Evolutionary conservation across 1,140 invertebrate species (phyloP).

Genomic region (Homarus americanus): DNA sequence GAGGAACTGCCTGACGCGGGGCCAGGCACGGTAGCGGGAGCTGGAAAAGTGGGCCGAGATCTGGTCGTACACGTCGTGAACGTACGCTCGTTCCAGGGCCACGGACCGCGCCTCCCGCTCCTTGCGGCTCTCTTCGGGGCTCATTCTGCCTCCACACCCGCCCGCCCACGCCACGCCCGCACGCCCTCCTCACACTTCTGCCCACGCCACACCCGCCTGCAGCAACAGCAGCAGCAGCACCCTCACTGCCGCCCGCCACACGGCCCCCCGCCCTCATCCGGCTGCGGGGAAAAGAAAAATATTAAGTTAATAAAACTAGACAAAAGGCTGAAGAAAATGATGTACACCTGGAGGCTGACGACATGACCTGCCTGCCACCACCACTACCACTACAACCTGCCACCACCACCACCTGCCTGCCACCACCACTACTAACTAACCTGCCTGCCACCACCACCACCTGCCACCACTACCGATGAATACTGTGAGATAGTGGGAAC

Average conservation of each 20-base stretch:
- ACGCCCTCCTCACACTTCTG: constrained; percentile 28
- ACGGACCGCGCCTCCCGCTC: constrained; percentile 86
- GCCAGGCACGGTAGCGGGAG: constrained; percentile 85
- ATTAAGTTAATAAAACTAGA: neutral
- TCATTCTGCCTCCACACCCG: constrained; percentile 63
- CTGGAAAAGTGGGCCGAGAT: constrained; percentile 82
- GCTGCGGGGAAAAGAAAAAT: constrained; percentile 27
- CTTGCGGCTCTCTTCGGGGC: constrained; percentile 76
- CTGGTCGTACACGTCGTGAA: constrained; percentile 96
- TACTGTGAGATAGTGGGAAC: no score
- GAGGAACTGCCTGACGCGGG: constrained; percentile 91
- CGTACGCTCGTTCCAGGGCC: constrained; percentile 94
- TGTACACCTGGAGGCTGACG: neutral
- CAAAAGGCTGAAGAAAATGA: neutral
- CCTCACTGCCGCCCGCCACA: constrained; percentile 55
- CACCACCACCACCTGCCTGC: no score
- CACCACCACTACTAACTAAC: no score
- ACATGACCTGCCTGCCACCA: neutral
- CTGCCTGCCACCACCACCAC: no score
- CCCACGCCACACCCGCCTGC: constrained; percentile 20
- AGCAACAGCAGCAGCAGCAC: constrained; percentile 61
- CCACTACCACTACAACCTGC: no score
- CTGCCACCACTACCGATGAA: no score
- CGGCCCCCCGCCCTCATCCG: constrained; percentile 66
- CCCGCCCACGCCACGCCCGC: constrained; percentile 15